Conservation (phyloP, 2,888 invertebrate genomes). For the Rapana venosa region DNA sequence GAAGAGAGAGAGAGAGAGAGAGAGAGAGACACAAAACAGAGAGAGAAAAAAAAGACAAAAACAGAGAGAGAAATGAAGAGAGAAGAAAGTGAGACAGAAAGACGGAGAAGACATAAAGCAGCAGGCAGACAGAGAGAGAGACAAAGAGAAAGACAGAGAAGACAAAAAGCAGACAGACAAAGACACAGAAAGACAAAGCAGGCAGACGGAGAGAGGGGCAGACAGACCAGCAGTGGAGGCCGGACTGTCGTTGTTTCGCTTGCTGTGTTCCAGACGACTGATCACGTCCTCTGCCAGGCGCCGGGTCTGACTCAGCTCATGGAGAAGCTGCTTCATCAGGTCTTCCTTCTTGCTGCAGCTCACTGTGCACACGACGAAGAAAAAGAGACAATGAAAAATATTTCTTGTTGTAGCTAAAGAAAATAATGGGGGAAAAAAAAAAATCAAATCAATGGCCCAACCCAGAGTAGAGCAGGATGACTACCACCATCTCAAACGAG, state of each 20-base stretch:
- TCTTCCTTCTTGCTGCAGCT: constrained; percentile 42
- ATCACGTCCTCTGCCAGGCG: constrained; percentile 49
- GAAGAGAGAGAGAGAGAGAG: too few relatives aligned
- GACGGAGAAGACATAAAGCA: not conserved
- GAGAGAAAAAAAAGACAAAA: too few relatives aligned
- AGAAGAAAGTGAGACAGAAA: too few relatives aligned
- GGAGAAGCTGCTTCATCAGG: constrained; percentile 46
- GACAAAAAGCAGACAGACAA: not conserved
- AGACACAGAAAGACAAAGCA: not conserved
- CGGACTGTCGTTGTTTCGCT: constrained; percentile 36
- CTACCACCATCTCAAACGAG: too few relatives aligned
- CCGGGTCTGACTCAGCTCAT: constrained; percentile 48
- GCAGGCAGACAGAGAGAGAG: not conserved
- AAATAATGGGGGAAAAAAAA: too few relatives aligned
- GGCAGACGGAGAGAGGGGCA: too few relatives aligned
- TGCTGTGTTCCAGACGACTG: constrained; percentile 45
- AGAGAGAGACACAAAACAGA: too few relatives aligned
- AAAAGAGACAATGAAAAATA: not conserved
- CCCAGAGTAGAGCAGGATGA: too few relatives aligned
- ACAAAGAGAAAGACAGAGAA: not conserved
- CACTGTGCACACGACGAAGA: not conserved
- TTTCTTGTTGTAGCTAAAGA: too few relatives aligned
- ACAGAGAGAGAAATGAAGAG: too few relatives aligned
- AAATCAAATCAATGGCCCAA: too few relatives aligned
- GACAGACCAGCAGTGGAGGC: constrained; percentile 33